Base-by-base conservation (phyloP, 2,797 vertebrate genomes). In the Threskiornis aethiopicus region DNA sequence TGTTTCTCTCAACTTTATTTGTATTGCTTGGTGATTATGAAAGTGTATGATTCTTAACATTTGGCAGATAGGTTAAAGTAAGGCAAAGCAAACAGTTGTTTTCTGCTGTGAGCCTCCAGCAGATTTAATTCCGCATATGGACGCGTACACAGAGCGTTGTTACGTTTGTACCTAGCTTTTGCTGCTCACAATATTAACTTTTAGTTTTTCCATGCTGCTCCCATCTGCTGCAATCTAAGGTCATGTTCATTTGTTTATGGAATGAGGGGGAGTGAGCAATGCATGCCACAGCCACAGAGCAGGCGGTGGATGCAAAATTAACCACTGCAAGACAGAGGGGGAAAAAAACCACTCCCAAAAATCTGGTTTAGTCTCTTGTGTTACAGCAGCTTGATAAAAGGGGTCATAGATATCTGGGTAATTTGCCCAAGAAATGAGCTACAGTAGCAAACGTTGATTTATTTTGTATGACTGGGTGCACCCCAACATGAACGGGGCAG, bases 231-330 rank as follows among this genome's bases (percentile, higher is more conserved):
- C 67, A 72, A 69, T 80, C 69, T 85, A 88, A 96, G 84, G 69
- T 96, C 84, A 78, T 3, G 8, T 84, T 96, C 67, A n/a, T 95
- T 97, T 90, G 52, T n/a, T 95, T 96, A 92, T 91, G 86, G 90
- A 96, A 84, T 67, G 86, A 97, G 83, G 31, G 67, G 42, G 90
- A 94, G 41, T 84, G 90, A 97, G 89, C 49, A 90, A 47, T 89
- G 22, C 69, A 41, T 90, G 82, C 73, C 49, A 71, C 13, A 21
- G 62, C 71, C 83, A 80, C 80, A 76, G 78, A 95, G 78, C 93
- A 90, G 95, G 72, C 9, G 0, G 47, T 69, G 28, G 70, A 85
- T 78, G 33, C n/a, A 80, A 59, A 91, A 85, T 93, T 90, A 94
- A 86, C 67, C 25, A 39, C 47, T 90, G 37, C 67, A 79, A 80